phyloP scores from a whole-genome alignment of 2,888 invertebrate genomes.

The Idaea biselata region DNA sequence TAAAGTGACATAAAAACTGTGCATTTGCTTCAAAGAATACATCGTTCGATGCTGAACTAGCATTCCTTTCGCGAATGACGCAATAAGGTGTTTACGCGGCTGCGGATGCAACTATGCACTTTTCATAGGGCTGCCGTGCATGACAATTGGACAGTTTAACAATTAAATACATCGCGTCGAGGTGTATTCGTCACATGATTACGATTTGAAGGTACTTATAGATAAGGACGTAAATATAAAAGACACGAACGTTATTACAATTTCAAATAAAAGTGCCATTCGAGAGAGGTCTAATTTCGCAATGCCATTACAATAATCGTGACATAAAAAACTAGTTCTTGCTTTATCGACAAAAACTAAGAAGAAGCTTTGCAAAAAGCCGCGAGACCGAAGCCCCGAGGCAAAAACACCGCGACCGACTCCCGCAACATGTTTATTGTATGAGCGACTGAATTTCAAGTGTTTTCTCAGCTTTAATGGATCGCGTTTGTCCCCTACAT shows the following conservation, averaged over 20 bases:
- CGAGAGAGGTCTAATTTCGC: slow-evolving; percentile 17
- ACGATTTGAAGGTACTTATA: background rate
- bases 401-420: slow-evolving; percentile 54
- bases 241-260: slow-evolving; percentile 3
- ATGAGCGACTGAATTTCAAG: slow-evolving; percentile 77
- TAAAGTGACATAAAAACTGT: no score
- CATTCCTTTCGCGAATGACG: no score
- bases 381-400: slow-evolving; percentile 36
- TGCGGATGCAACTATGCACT: no score
- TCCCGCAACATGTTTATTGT: slow-evolving; percentile 70
- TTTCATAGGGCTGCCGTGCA: no score
- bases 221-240: background rate
- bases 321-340: slow-evolving; percentile 34
- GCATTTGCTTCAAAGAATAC: no score
- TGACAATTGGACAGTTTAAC: no score
- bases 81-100: no score
- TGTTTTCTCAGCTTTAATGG: slow-evolving; percentile 75
- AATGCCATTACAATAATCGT: slow-evolving; percentile 27
- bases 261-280: slow-evolving; percentile 2
- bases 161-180: no score
- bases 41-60: no score
- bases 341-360: slow-evolving; percentile 47
- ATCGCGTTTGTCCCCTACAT: slow-evolving; percentile 52
- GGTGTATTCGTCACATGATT: slow-evolving; percentile 22
- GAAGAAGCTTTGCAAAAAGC: slow-evolving; percentile 53